A percentile compares a stretch with the other conserved stretches of the same genome.
phyloP scores from a whole-genome alignment of 2,888 invertebrate genomes.

The Pammene aurita region DNA sequence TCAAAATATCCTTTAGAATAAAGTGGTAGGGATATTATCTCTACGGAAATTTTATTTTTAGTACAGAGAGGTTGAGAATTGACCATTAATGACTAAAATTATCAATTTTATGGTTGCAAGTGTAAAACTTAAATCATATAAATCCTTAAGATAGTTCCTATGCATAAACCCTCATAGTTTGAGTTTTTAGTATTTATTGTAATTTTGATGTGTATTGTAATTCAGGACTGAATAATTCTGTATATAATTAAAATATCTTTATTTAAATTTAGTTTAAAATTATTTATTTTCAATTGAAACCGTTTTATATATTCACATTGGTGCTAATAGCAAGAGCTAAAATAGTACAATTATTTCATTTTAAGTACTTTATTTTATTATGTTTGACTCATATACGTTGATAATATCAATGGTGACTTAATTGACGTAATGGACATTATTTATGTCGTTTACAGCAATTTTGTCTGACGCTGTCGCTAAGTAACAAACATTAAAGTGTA shows the following conservation, averaged over 20 bases:
- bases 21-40: too few species aligned
- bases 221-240: slow-evolving; percentile 15
- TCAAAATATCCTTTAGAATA: not conserved
- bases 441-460: not conserved
- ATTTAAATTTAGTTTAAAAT: slow-evolving; percentile 22
- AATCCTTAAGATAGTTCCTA: slow-evolving; percentile 16
- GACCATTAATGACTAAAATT: not conserved
- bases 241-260: slow-evolving; percentile 16
- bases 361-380: slow-evolving; percentile 51
- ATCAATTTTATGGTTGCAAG: not conserved
- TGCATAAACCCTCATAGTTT: not conserved
- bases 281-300: slow-evolving; percentile 37
- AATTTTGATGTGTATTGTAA: not conserved
- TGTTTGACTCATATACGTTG: slow-evolving; percentile 41
- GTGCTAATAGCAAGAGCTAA: slow-evolving; percentile 74
- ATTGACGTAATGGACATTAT: not conserved
- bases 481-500: not conserved
- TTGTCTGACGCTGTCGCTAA: not conserved
- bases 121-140: not conserved
- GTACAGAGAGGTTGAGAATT: not conserved
- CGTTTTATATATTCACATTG: slow-evolving; percentile 63
- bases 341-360: slow-evolving; percentile 49
- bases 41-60: too few species aligned
- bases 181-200: not conserved
- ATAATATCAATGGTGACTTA: not conserved